A percentile compares a stretch with the other conserved stretches of the same genome.
Evolutionary conservation across 2,113 vertebrate species (phyloP).

Genomic region (Corvus moneduloides): DNA sequence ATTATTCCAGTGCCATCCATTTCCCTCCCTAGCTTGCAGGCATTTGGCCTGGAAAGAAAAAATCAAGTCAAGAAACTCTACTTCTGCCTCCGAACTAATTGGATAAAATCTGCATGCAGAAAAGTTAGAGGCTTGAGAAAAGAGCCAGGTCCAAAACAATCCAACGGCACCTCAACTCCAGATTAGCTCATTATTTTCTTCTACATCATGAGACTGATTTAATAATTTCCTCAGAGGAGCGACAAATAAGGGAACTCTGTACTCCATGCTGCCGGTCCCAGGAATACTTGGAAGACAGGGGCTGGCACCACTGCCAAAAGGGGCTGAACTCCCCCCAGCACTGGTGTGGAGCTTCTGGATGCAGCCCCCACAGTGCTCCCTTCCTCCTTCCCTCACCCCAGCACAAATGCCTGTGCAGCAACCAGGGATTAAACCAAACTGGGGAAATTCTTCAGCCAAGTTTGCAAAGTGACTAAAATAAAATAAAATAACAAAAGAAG

Average conservation of each 20-base stretch:
- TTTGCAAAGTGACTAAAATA: background rate
- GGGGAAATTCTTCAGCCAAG: background rate
- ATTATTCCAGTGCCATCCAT: slow-evolving; percentile 40
- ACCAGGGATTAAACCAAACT: background rate
- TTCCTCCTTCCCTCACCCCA: background rate
- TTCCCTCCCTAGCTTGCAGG: slow-evolving; percentile 56
- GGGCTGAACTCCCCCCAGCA: background rate
- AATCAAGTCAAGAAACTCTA: slow-evolving; percentile 21
- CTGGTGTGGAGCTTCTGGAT: background rate
- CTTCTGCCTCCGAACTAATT: slow-evolving; percentile 8
- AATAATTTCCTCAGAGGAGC: slow-evolving; percentile 2
- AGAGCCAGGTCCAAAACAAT: background rate
- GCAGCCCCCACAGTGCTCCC: accelerated
- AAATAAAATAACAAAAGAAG: too few species aligned
- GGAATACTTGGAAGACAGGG: background rate
- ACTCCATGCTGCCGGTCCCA: background rate
- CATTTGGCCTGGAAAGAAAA: slow-evolving; percentile 58
- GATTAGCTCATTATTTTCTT: slow-evolving; percentile 57
- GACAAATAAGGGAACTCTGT: background rate
- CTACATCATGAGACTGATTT: slow-evolving; percentile 20
- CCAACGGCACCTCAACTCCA: background rate
- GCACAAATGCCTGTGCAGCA: background rate
- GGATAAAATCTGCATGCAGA: slow-evolving; percentile 43
- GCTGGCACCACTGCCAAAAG: background rate
- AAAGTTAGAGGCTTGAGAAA: slow-evolving; percentile 33